Evolutionary conservation across 2,797 vertebrate genomes (phyloP).

Genomic region (Halcyon leucocephala): DNA sequence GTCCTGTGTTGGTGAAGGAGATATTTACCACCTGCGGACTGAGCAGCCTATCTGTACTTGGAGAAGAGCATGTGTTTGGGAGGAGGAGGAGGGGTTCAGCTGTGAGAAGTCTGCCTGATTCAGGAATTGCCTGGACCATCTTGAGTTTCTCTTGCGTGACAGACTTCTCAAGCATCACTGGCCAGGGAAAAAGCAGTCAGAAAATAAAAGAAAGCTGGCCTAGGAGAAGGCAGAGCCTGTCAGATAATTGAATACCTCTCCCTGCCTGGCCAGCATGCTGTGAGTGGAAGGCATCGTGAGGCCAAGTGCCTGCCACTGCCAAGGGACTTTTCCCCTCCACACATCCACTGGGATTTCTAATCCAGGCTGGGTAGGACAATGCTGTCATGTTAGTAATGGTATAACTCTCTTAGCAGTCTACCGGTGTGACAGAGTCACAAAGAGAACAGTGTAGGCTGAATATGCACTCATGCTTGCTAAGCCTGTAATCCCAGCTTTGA

Average conservation of each 20-base stretch:
- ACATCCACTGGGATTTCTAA: slow-evolving; percentile 55
- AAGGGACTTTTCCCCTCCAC: slow-evolving; percentile 33
- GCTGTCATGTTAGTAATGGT: slow-evolving; percentile 67
- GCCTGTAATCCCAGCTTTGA: slow-evolving; percentile 68
- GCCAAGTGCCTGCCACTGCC: slow-evolving; percentile 47
- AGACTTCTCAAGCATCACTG: slow-evolving; percentile 58
- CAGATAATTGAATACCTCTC: slow-evolving; percentile 48
- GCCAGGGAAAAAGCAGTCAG: slow-evolving; percentile 46
- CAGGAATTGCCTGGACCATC: slow-evolving; percentile 39
- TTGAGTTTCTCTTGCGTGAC: slow-evolving; percentile 54
- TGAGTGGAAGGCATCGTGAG: not conserved
- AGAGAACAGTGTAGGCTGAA: slow-evolving; percentile 69
- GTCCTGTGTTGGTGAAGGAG: not conserved
- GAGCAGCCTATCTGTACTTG: not conserved
- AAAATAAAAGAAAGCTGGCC: slow-evolving; percentile 29
- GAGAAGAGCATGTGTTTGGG: not conserved
- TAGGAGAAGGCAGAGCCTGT: slow-evolving; percentile 34
- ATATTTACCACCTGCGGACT: not conserved
- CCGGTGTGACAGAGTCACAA: slow-evolving; percentile 62
- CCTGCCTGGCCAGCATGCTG: not conserved
- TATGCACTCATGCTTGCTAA: slow-evolving; percentile 60
- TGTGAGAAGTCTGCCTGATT: slow-evolving; percentile 17
- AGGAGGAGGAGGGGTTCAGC: not conserved
- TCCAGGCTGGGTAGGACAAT: slow-evolving; percentile 60
- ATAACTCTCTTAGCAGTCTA: slow-evolving; percentile 70